Evolutionary conservation across 2,888 invertebrate species (phyloP), one percentile per base, ranked within the genome.

Genomic region (Ornithoptera alexandrae): DNA sequence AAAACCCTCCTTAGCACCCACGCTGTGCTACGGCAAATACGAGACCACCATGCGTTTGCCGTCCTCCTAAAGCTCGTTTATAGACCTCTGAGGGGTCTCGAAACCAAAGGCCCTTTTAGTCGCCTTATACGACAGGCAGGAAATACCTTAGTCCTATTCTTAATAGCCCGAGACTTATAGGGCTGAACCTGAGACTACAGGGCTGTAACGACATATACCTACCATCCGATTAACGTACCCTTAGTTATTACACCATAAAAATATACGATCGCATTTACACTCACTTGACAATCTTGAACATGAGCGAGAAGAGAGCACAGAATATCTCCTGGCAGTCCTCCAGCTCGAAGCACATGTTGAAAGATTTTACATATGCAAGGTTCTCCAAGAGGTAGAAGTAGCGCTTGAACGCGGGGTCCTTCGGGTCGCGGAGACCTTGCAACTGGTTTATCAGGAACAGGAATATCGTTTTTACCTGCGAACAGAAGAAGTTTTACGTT

Each of bases 321-420:
- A 99, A 98, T 79, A 99, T 98, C 87, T 98, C 98, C 87, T 98
- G 98, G 79, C 97, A 98, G 90, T 99, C 98, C 85, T 99, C 99
- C 71, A 99, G 92, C 86, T 99, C 99, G 84, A 99, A 98, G 87
- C 98, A 99, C 96, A 99, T 99, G 89, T 99, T 99, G 89, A 99
- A 99, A 0, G 98, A 98, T 89, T 99, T 99, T 56, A 99, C 98
- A 87, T 98, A 98, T 0, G 98, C 98, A 78, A 99, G 93, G 90
- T 99, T 99, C 92, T 99, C 99, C 70, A 99, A 92, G 65, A 99
- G 93, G 88, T 99, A 99, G 92, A 99, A 99, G 89, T 99, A 99
- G 76, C 98, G 94, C 87, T 99, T 99, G 90, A 99, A 99, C 3
- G 98, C 98, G 5, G 99, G 97, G 90, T 98, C 98, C 87, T 98